phyloP scores from a whole-genome alignment of 2,888 invertebrate species.

The Luperina nickerlii region DNA sequence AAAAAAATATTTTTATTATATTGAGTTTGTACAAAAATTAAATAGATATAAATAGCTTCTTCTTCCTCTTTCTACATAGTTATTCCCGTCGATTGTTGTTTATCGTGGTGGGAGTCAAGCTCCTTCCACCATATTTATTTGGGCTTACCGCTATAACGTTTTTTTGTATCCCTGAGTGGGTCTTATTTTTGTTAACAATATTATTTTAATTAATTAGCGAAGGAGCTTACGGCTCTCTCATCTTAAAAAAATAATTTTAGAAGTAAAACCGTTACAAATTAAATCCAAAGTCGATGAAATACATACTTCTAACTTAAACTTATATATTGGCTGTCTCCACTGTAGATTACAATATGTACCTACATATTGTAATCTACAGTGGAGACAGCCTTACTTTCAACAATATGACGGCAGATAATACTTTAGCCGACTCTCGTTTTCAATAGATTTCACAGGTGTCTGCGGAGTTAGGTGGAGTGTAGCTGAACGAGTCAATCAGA shows the following conservation, averaged over 20 bases:
- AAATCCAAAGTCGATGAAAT: conserved; percentile 19
- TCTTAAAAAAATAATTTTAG: conserved; percentile 2
- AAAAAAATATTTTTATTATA: conserved; percentile 26
- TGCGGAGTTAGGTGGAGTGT: conserved; percentile 68
- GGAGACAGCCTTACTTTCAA: conserved; percentile 43
- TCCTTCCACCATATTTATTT: conserved; percentile 10
- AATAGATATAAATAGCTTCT: conserved; percentile 32
- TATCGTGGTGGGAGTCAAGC: conserved; percentile 11
- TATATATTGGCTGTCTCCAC: too few relatives aligned
- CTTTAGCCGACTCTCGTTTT: conserved; percentile 36
- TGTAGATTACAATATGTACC: too few relatives aligned
- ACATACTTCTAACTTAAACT: conserved; percentile 34
- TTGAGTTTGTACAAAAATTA: conserved; percentile 30
- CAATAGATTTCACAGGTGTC: conserved; percentile 68
- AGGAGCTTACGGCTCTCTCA: not conserved
- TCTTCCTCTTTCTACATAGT: not conserved
- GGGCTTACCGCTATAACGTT: not conserved
- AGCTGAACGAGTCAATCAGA: conserved; percentile 76
- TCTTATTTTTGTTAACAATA: conserved; percentile 1
- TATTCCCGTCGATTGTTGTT: conserved; percentile 2
- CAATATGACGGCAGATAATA: conserved; percentile 49
- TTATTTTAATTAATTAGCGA: conserved; percentile 15
- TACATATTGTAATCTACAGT: conserved; percentile 35
- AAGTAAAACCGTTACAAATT: conserved; percentile 11
- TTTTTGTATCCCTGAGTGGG: conserved; percentile 17